Base-by-base conservation (phyloP, 2,888 invertebrate genomes). In the Drosophila mettleri region DNA sequence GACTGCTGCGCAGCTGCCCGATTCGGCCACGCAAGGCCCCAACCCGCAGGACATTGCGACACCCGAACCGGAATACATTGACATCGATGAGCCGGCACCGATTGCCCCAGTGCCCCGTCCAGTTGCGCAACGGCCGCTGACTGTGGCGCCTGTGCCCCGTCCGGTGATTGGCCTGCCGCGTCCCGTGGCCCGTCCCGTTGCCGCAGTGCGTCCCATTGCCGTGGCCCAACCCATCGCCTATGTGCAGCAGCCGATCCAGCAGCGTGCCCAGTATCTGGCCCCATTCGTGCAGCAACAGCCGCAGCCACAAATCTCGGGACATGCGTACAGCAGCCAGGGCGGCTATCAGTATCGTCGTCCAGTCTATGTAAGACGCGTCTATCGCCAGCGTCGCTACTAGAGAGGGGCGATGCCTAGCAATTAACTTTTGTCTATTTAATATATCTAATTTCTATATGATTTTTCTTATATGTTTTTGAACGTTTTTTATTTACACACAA, bases 31-130 rank as follows among this genome's bases (percentile, higher is more conserved):
- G 22, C 92, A 92, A 69, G 92, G 92, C 55, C 92, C 92, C 49
- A 92, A 92, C 74, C 92, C 92, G 1, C 92, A 92, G 85, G 92
- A 92, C 65, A 92, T 92, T 78, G 92, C 92, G 22, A 92, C 92
- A 61, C 92, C 92, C 1, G 92, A 92, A 67, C 92, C 92, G 43
- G 92, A 92, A 74, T 92, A 92, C 63, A 92, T 92, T 64, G 92
- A 92, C 43, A 91, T 92, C n/a, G 92, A 92, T 18, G 90, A 89
- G 24, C 87, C 89, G 31, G 77, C 82, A n/a, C 78, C 88, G 36
- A 74, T 74, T 18, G 74, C 89, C 7, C 77, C 77, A 18, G 64
- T 51, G 5, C 46, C 80, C 0, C 82, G 79, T 6, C 74, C 81
- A 0, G 48, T 66, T 6, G 43, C 4, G 45, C 80, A 18, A 27